A percentile compares a stretch with the other conserved stretches of the same genome.
Evolutionary conservation across 2,113 vertebrate species (phyloP).

Genomic region (Vulpes vulpes): DNA sequence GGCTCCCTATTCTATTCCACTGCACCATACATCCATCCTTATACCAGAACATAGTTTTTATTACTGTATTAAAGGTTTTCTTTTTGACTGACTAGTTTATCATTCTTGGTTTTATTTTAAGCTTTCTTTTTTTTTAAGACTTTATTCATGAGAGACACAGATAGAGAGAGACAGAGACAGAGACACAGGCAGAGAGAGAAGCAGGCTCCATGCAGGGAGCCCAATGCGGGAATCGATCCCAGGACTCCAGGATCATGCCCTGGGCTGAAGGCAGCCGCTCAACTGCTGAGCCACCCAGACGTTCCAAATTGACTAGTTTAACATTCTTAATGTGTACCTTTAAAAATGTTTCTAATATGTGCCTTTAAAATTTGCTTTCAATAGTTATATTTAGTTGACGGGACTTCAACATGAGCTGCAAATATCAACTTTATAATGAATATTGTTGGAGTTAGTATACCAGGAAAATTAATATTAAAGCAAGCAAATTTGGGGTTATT

Average conservation of each 20-base stretch:
- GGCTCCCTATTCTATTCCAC: background rate
- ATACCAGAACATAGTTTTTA: background rate
- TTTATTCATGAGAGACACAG: too few relatives aligned
- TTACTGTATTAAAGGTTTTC: background rate
- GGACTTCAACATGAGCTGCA: background rate
- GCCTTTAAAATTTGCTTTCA: conserved; percentile 25
- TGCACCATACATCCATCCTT: background rate
- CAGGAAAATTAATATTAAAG: conserved; percentile 13
- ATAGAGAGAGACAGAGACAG: too few relatives aligned
- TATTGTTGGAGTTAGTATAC: background rate
- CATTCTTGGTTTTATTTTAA: background rate
- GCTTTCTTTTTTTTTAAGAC: too few relatives aligned
- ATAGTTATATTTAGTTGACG: background rate
- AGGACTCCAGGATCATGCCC: too few relatives aligned
- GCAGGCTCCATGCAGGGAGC: too few relatives aligned
- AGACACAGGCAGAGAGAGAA: too few relatives aligned
- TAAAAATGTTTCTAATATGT: background rate
- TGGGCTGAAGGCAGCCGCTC: too few relatives aligned
- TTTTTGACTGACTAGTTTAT: conserved; percentile 35
- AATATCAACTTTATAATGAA: conserved; percentile 22
- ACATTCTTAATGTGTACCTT: background rate
- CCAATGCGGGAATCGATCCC: too few relatives aligned
- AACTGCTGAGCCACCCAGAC: too few relatives aligned
- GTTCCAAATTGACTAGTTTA: background rate
- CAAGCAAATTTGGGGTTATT: background rate